Percentiles rank a stretch among this genome's conserved stretches.
Conservation (phyloP, 2,113 vertebrate species). For the Vombatus ursinus region DNA sequence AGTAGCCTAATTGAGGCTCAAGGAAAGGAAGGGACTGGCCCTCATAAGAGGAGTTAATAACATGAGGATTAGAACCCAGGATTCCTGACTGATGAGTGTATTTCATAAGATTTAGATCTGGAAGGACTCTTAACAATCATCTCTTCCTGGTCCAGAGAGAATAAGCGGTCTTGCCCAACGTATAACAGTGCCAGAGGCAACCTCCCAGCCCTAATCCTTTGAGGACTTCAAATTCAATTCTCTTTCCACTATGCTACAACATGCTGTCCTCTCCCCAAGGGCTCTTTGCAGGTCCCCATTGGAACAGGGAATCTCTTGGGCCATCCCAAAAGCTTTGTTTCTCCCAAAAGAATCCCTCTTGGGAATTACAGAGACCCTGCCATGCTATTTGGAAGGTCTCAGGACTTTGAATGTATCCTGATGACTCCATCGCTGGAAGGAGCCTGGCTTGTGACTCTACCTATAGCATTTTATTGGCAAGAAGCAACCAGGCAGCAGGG, state of each 20-base stretch:
- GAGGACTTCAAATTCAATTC: background rate
- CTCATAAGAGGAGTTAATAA: background rate
- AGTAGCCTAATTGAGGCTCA: background rate
- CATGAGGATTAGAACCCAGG: background rate
- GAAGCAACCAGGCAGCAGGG: background rate
- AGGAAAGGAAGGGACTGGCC: background rate
- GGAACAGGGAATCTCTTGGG: constrained; percentile 8
- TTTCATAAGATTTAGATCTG: background rate
- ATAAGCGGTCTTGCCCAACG: background rate
- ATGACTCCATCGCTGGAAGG: constrained; percentile 25
- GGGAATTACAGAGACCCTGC: background rate
- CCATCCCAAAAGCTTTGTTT: constrained; percentile 64
- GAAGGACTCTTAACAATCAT: background rate
- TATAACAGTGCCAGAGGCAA: background rate
- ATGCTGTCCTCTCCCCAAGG: background rate
- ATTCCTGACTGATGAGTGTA: background rate
- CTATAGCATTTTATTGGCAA: constrained; percentile 1
- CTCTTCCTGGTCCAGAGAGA: background rate
- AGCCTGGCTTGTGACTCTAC: background rate
- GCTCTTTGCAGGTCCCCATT: background rate
- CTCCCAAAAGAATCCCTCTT: background rate
- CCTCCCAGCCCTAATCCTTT: background rate
- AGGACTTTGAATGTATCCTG: constrained; percentile 31
- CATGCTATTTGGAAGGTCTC: background rate
- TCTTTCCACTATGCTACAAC: background rate